These are phyloP conservation scores for Cotesia glomerata DNA, from an alignment of 1,140 invertebrate species.

Conservation along the genomic window DNA sequence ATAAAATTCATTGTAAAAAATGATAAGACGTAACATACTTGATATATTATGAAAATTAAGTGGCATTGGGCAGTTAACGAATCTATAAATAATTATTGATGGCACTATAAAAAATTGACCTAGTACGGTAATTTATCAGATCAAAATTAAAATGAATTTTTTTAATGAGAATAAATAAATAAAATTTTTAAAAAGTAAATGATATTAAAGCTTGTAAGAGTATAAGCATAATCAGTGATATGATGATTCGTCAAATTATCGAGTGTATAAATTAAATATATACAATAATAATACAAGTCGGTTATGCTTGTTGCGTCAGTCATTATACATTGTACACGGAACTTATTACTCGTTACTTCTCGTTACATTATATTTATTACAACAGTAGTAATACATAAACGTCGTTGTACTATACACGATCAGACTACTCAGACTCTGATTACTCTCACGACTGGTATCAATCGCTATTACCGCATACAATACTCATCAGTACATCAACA, in stretches of 20 bases:
- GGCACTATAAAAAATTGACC: neutral
- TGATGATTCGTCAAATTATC: slow-evolving; percentile 14
- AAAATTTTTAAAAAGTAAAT: neutral
- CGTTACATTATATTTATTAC: too few species aligned
- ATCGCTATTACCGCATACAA: neutral
- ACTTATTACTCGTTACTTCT: slow-evolving; percentile 14
- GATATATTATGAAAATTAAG: too few species aligned
- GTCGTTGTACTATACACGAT: too few species aligned
- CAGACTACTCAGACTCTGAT: neutral
- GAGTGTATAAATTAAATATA: neutral
- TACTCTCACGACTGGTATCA: neutral
- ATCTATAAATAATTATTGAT: neutral
- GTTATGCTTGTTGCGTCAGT: slow-evolving; percentile 21
- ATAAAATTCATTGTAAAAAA: too few species aligned
- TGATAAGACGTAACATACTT: neutral
- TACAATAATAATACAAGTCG: neutral
- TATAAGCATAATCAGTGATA: slow-evolving; percentile 3
- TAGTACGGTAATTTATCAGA: neutral
- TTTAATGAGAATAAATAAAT: neutral
- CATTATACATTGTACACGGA: slow-evolving; percentile 26
- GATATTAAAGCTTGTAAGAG: neutral
- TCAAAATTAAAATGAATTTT: neutral
- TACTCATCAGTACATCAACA: neutral
- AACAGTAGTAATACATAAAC: too few species aligned
- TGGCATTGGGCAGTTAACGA: neutral